Evolutionary conservation across 2,797 vertebrate species (phyloP).

Genomic region (Hydrophis major): DNA sequence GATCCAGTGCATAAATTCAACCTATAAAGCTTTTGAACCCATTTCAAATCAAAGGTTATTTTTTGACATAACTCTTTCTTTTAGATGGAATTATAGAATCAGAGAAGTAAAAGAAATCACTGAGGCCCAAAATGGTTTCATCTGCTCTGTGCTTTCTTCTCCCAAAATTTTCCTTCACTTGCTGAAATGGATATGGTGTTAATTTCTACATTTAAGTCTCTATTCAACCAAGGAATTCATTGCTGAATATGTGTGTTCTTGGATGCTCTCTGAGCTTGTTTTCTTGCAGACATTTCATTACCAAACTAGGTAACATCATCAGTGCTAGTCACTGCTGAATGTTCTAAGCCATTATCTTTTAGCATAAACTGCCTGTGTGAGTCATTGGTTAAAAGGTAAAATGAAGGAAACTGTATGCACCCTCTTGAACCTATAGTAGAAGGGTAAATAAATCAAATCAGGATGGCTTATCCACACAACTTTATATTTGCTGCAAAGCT

Average conservation of each 20-base stretch:
- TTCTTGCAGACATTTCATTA: neutral
- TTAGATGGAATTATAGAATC: neutral
- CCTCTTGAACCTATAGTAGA: neutral
- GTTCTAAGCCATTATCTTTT: neutral
- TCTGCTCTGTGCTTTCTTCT: neutral
- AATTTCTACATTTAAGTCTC: neutral
- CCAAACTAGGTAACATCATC: neutral
- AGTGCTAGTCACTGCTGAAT: neutral
- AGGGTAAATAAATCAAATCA: neutral
- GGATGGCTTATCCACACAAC: neutral
- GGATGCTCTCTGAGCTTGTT: neutral
- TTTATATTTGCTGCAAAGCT: neutral
- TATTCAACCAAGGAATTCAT: neutral
- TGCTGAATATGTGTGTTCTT: neutral
- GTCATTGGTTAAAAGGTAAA: neutral
- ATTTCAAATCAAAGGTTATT: neutral
- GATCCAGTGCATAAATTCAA: too few relatives aligned
- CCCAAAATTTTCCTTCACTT: neutral
- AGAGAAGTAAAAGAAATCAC: neutral
- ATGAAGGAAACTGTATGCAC: neutral
- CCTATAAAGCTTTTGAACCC: neutral
- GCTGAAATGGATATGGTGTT: neutral
- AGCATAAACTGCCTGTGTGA: neutral
- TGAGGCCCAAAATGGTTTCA: neutral
- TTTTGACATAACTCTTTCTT: neutral